Evolutionary conservation across 1,140 invertebrate genomes (phyloP).

Genomic region (Bombyx mori): DNA sequence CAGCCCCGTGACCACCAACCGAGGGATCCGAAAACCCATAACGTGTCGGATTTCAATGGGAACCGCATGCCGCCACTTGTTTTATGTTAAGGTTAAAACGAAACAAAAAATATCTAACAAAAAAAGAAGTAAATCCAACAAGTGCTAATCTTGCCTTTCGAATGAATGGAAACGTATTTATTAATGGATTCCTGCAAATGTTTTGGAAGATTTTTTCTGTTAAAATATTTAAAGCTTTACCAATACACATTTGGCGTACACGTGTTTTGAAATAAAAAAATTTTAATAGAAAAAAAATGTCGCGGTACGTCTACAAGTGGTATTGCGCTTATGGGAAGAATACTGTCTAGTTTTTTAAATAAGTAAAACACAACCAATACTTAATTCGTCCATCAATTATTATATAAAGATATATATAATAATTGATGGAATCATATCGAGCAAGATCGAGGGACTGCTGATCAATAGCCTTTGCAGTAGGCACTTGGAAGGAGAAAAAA

Average conservation of each 20-base stretch:
- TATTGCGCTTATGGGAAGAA: conserved; percentile 43
- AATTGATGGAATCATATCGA: no score
- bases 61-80: conserved; percentile 24
- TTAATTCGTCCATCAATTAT: conserved; percentile 44
- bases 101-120: conserved; percentile 13
- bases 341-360: conserved; percentile 60
- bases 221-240: no score
- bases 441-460: no score
- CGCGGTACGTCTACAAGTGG: conserved; percentile 29
- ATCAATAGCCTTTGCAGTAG: no score
- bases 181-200: not conserved
- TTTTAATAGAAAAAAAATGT: no score
- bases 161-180: conserved; percentile 13
- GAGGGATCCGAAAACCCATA: conserved; percentile 19
- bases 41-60: conserved; percentile 27
- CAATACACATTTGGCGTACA: no score
- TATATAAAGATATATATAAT: no score
- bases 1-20: conserved; percentile 20
- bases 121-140: conserved; percentile 21
- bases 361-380: conserved; percentile 34
- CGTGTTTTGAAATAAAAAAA: no score
- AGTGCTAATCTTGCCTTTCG: conserved; percentile 20
- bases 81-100: conserved; percentile 18
- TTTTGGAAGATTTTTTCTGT: no score
- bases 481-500: no score